Base-by-base conservation (phyloP, 2,888 invertebrate genomes). In the Apodemia mormo region DNA sequence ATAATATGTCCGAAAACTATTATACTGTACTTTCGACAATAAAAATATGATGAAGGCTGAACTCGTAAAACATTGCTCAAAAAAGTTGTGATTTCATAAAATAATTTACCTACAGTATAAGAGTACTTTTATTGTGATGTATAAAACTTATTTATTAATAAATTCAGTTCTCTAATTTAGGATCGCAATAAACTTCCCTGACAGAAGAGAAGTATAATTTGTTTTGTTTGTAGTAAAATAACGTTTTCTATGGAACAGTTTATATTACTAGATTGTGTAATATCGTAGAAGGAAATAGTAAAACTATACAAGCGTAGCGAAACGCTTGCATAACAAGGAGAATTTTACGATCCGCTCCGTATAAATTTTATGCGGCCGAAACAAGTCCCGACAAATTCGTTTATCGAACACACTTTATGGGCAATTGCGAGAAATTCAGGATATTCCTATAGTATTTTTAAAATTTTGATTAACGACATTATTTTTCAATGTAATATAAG, bases 301-400 rank as follows among this genome's bases (percentile, higher is more conserved):
- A 58, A 58, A 58, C 58, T 58, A 58, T 58, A 58, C 30, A 58
- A 29, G 58, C 29, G 58, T 58, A 58, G 58, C 12, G 58, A 29
- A 58, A 30, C 29, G 58, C 29, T 30, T 58, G 58, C 58, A 58
- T 58, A 58, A 58, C 58, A 58, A 58, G 58, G 12, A 58, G 58
- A 58, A 30, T 29, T 58, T 58, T 58, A 58, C 58, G 30, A 58
- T 3, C 58, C 30, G 29, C 29, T 8, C 30, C 58, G 58, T 58
- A 58, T 58, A 29, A 58, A 58, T 58, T 58, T 58, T 58, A 29
- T 58, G 30, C 29, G 58, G 61, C 30, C 61, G 33, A 61, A 61
- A 61, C 33, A 61, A 61, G 61, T 61, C 61, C 33, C 33, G 33
- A 7, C 30, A 14, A 61, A 61, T 61, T 61, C 61, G 61, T 61